Conservation (phyloP, 1,140 invertebrate genomes). For the Drosophila littoralis region DNA sequence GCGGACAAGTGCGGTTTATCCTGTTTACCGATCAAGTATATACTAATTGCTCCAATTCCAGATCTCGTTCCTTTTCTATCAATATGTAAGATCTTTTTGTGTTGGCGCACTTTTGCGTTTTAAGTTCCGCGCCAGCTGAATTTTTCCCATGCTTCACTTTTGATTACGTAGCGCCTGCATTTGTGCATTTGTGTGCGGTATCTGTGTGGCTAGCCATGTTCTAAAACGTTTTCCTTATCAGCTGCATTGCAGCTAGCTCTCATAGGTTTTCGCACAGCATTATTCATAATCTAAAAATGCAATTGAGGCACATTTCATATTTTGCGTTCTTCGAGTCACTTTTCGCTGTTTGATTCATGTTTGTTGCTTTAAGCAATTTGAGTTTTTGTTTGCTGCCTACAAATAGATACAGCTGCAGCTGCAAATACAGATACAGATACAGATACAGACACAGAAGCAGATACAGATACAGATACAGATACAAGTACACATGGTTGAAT, state of each 20-base stretch:
- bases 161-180: neutral
- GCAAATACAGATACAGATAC: neutral
- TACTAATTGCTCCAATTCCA: no score
- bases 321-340: conserved; percentile 12
- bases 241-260: neutral
- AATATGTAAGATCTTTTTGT: no score
- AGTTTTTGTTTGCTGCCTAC: conserved; percentile 2
- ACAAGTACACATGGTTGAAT: neutral
- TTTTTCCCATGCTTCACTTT: neutral
- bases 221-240: conserved; percentile 19
- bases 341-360: conserved; percentile 22
- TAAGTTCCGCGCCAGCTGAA: no score
- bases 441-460: no score
- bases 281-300: conserved; percentile 47
- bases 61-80: no score
- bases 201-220: conserved; percentile 1
- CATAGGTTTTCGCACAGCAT: conserved; percentile 5
- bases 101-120: no score
- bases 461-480: neutral
- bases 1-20: no score
- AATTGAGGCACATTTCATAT: conserved; percentile 14
- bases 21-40: no score
- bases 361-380: conserved; percentile 2
- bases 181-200: neutral
- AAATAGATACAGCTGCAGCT: conserved; percentile 26